phyloP scores from a whole-genome alignment of 2,888 invertebrate genomes.

The Drosophila colorata region DNA sequence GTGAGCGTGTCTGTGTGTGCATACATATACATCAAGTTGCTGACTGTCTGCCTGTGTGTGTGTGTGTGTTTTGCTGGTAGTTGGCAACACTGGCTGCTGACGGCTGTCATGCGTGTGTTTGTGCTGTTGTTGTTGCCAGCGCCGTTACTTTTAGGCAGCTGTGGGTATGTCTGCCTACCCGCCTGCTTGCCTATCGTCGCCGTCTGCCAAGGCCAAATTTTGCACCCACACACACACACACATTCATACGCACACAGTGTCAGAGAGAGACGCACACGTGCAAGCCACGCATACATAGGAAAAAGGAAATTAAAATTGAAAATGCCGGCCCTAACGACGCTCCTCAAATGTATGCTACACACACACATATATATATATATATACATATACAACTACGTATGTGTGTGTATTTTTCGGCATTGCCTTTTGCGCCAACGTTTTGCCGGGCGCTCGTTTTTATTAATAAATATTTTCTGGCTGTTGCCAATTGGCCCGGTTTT shows the following conservation, averaged over 20 bases:
- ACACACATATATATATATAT: not conserved
- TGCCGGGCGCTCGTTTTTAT: conserved; percentile 78
- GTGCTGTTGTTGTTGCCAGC: conserved; percentile 26
- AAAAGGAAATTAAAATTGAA: conserved; percentile 83
- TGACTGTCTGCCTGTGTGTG: conserved; percentile 27
- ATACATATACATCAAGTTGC: conserved; percentile 38
- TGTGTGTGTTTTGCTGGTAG: conserved; percentile 38
- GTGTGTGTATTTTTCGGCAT: conserved; percentile 44
- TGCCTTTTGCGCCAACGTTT: conserved; percentile 57
- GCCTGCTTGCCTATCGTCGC: conserved; percentile 58
- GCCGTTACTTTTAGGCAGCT: conserved; percentile 55
- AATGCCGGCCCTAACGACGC: conserved; percentile 70
- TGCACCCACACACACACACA: conserved; percentile 56
- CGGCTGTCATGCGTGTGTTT: conserved; percentile 53
- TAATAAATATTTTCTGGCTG: conserved; percentile 78
- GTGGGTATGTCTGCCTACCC: conserved; percentile 72
- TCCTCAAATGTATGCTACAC: conserved; percentile 73
- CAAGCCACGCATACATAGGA: conserved; percentile 73
- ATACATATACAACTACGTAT: not conserved
- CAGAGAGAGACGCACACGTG: conserved; percentile 67
- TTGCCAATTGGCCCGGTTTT: conserved; percentile 75
- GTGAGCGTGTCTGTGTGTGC: conserved; percentile 15
- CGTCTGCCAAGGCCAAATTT: conserved; percentile 80
- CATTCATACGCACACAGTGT: conserved; percentile 9
- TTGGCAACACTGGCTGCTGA: conserved; percentile 57